Base-by-base conservation (phyloP, 2,113 vertebrate genomes). In the Callospermophilus lateralis region DNA sequence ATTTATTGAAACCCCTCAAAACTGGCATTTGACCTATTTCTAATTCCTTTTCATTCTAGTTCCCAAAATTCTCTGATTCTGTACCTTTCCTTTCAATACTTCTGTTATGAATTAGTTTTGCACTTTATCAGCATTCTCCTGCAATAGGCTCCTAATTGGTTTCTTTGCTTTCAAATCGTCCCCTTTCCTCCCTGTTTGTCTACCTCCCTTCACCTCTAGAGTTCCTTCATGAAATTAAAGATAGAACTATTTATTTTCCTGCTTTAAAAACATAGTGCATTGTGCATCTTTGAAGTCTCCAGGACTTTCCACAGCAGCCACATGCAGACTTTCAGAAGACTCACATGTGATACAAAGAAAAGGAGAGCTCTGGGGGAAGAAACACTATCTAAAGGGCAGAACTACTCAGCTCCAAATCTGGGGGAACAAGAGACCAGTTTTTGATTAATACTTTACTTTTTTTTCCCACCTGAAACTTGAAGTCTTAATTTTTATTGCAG, bases 31-130 rank as follows among this genome's bases (percentile, higher is more conserved):
- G 63, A 16, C 67, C 28, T 30, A 63, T 78, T 96, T 90, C 17
- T 42, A 70, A 79, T 77, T 87, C 70, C 78, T 90, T 94, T 67
- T 48, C 22, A 39, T 76, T 91, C 45, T 53, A 58, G 16, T 84
- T 88, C 26, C 92, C 51, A 87, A 92, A 58, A 39, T 84, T 89
- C 34, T 96, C 28, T 37, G n/a, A 32, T 63, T 74, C 22, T 78
- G 37, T 32, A 11, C 32, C 76, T 37, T 77, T 32, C 17, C 34
- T 63, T 19, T 37, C 45, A 83, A 30, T 28, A 22, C 11, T 9
- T 17, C 20, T n/a, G 34, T 55, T n/a, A 28, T 22, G 37, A 67
- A 61, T 26, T n/a, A 78, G 63, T 72, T 93, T 78, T 95, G 8
- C 5, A 51, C 24, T 68, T 94, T 92, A 80, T 55, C 26, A 12